Conservation (phyloP, 2,797 vertebrate genomes). For the Sebastes taczanowskii region DNA sequence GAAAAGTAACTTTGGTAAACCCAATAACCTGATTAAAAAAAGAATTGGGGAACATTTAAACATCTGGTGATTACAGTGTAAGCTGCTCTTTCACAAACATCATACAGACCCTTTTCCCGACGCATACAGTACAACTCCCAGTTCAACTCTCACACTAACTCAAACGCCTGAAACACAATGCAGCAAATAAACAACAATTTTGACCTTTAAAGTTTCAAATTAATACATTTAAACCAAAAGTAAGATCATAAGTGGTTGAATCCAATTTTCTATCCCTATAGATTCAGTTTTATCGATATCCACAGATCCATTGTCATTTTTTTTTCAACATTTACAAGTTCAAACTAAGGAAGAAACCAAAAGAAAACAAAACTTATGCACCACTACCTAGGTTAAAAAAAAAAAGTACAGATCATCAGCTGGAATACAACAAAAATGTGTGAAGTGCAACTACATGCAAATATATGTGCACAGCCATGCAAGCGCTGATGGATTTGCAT, state of each 20-base stretch:
- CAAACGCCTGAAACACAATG: not conserved
- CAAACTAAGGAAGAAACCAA: conserved; percentile 1
- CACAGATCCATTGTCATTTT: not conserved
- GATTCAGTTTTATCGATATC: not conserved
- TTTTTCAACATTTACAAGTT: not conserved
- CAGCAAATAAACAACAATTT: not conserved
- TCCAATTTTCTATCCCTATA: not conserved
- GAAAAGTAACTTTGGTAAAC: not conserved
- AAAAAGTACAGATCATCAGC: not conserved
- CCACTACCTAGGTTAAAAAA: not conserved
- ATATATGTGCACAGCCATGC: not conserved
- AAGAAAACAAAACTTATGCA: not conserved
- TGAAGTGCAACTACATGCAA: conserved; percentile 15
- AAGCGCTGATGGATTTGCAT: not conserved
- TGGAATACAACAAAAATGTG: not conserved
- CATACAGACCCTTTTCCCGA: not conserved
- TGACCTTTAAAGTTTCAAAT: not conserved
- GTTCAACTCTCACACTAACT: not conserved
- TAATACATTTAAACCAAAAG: not conserved
- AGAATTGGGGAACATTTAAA: not conserved
- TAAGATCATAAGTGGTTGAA: not conserved
- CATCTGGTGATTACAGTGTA: not conserved
- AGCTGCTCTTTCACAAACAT: not conserved
- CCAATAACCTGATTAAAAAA: not conserved
- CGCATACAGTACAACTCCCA: not conserved